Evolutionary conservation across 30 jellyfish, hydroid and myxozoan genomes (phyloP), one percentile per base, ranked within the genome.

Genomic region (Sanderia malayensis): DNA sequence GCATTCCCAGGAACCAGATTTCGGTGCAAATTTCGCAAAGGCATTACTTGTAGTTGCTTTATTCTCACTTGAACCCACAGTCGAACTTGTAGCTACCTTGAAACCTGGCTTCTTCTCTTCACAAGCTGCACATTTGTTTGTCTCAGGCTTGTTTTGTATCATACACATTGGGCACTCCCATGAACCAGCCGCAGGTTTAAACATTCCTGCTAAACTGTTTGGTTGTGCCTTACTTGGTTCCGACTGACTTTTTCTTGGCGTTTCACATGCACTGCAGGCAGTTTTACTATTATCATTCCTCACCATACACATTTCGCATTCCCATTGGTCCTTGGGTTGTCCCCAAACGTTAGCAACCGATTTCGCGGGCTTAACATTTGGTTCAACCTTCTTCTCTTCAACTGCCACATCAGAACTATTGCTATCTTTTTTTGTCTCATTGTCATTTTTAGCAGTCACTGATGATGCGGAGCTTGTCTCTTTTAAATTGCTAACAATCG

Each of bases 1-100:
- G 55, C 97, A 89, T 13, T 89, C 95, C 97, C 97, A 89, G 0
- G 90, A 73, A 8, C 70, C 73, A 64, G 74, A 70, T 9, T 33
- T 45, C 21, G 86, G 66, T 37, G 61, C 85, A 63, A 74, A 74
- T 65, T 65, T 71, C 30, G 71, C 74, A 49, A 55, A 31, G 1
- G 30, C 77, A 24, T 72, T 55, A 11, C 53, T 4, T 2, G 68
- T 18, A n/a, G 45, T 21, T 4, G 68, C 8, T 53, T 78, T 24
- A 22, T 21, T 33, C 1, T 33, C 55, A 6, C 46, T 52, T 0
- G 64, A 11, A 21, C 58, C 66, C 18, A 73, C 62, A 8, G 32
- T 25, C 1, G 23, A 62, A 1, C 69, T 0, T 8, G 87, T 23
- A 11, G 18, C 71, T 23, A 52, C 34, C 4, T 67, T 46, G 10